Conservation (phyloP, 2,888 invertebrate genomes). For the Gymnocheta viridis region DNA sequence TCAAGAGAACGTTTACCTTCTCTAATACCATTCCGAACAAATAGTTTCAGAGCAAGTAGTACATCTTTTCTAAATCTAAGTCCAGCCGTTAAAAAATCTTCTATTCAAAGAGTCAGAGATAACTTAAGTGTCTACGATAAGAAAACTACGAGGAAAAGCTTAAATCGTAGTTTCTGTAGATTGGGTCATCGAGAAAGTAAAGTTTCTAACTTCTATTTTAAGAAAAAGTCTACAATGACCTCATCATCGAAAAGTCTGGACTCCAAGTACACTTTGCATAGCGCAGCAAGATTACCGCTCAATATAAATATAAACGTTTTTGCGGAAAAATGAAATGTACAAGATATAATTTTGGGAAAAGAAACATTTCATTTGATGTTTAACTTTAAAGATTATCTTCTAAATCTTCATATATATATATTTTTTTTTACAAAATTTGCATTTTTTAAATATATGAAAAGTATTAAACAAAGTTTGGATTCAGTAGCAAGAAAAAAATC, state of each 20-base stretch:
- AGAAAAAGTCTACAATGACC: neutral
- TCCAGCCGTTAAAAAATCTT: neutral
- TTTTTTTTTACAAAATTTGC: neutral
- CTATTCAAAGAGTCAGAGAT: neutral
- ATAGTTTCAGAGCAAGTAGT: neutral
- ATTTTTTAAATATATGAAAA: too few species aligned
- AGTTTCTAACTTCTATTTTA: neutral
- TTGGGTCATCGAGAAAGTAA: neutral
- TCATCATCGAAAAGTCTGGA: neutral
- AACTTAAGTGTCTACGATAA: conserved; percentile 15
- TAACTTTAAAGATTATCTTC: too few species aligned
- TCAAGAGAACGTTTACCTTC: conserved; percentile 18
- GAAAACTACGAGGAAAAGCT: neutral
- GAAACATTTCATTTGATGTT: too few species aligned
- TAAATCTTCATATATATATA: too few species aligned
- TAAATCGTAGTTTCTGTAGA: neutral
- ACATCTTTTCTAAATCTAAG: neutral
- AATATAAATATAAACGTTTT: conserved; percentile 76
- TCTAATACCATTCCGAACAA: conserved; percentile 14
- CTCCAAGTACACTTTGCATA: neutral
- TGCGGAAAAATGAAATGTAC: conserved; percentile 73
- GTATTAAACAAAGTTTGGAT: neutral
- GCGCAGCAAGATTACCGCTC: conserved; percentile 61
- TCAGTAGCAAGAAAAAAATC: neutral
- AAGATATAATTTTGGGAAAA: neutral